These are phyloP conservation scores for Polia nebulosa DNA, from an alignment of 2,888 invertebrate species.

Conservation along the genomic window DNA sequence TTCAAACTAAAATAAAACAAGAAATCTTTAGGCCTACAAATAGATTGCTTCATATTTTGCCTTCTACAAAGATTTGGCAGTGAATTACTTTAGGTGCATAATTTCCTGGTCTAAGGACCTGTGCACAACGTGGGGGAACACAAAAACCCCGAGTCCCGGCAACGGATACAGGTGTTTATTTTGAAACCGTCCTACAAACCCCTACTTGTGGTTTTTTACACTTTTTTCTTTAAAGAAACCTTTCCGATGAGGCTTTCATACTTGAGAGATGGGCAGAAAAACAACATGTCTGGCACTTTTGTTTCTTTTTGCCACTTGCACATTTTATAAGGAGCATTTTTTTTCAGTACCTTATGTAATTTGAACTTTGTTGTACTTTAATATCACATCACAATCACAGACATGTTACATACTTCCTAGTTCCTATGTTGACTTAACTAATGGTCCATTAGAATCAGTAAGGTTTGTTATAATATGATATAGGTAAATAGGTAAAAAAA, in stretches of 20 bases:
- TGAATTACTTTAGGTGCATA: neutral
- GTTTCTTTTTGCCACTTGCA: conserved; percentile 31
- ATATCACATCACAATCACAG: neutral
- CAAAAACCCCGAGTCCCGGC: conserved; percentile 60
- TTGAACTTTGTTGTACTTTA: neutral
- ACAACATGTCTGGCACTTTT: conserved; percentile 58
- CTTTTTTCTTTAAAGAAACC: conserved; percentile 70
- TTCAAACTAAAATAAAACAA: conserved; percentile 11
- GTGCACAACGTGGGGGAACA: conserved; percentile 32
- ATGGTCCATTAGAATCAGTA: too few relatives aligned
- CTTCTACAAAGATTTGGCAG: conserved; percentile 15
- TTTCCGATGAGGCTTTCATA: conserved; percentile 56
- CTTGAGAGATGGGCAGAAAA: conserved; percentile 38
- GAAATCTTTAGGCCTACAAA: conserved; percentile 42
- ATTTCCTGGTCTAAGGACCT: conserved; percentile 21
- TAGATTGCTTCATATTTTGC: neutral
- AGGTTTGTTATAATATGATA: too few relatives aligned
- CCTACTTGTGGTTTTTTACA: conserved; percentile 72
- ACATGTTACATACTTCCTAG: neutral
- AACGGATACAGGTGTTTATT: conserved; percentile 86
- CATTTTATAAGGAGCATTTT: conserved; percentile 14
- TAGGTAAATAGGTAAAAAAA: too few relatives aligned
- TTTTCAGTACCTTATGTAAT: conserved; percentile 1
- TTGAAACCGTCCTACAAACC: conserved; percentile 79
- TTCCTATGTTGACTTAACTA: neutral